Conservation (phyloP, 2,113 vertebrate genomes). For the Cranoglanis bouderius region DNA sequence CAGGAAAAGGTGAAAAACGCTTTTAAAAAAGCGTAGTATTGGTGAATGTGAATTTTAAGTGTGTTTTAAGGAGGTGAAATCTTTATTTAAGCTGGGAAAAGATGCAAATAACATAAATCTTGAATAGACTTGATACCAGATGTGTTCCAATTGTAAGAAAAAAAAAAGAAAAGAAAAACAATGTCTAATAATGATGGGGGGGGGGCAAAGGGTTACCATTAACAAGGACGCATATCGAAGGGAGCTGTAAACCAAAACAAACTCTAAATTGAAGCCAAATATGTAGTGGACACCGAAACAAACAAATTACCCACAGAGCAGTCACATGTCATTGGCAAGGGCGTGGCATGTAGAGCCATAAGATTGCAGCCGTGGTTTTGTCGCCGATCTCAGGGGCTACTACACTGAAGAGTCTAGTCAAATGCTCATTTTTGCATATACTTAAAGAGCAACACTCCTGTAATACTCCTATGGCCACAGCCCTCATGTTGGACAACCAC, state of each 20-base stretch:
- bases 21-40: not conserved
- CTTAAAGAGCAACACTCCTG: not conserved
- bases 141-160: too few relatives aligned
- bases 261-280: not conserved
- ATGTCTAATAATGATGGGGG: not conserved
- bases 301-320: not conserved
- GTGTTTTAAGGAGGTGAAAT: not conserved
- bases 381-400: slow-evolving; percentile 5
- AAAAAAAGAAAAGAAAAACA: too few relatives aligned
- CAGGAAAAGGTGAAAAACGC: not conserved
- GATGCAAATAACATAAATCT: not conserved
- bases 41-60: not conserved
- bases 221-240: not conserved
- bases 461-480: not conserved
- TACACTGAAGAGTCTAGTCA: slow-evolving; percentile 25
- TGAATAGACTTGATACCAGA: not conserved
- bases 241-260: not conserved
- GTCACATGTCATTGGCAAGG: not conserved
- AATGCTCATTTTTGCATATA: not conserved
- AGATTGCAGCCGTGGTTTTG: slow-evolving; percentile 3
- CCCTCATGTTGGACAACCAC: not conserved
- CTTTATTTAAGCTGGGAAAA: not conserved
- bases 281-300: not conserved
- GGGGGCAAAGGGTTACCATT: slow-evolving; percentile 4
- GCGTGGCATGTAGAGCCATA: not conserved